phyloP scores from a whole-genome alignment of 2,113 vertebrate genomes.

The Ardeotis arabs region DNA sequence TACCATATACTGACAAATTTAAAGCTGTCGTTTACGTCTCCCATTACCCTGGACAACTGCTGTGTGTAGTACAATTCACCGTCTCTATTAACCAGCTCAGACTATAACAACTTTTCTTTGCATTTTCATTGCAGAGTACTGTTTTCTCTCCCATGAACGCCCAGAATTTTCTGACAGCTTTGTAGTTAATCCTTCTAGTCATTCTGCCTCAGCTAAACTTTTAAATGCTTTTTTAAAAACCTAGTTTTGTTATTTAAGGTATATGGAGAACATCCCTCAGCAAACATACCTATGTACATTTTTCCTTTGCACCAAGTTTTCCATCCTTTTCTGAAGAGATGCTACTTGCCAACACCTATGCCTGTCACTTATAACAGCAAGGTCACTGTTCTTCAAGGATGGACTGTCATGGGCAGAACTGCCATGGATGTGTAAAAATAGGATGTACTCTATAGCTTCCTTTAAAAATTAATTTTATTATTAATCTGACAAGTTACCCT shows the following conservation, averaged over 20 bases:
- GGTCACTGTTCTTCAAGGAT: not conserved
- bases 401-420: not conserved
- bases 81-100: not conserved
- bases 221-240: not conserved
- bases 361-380: not conserved
- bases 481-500: not conserved
- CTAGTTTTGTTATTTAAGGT: not conserved
- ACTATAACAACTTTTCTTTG: not conserved
- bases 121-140: not conserved
- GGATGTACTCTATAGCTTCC: not conserved
- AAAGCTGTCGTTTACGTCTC: not conserved
- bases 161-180: not conserved
- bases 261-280: not conserved
- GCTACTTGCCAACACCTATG: not conserved
- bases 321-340: not conserved
- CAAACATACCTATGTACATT: not conserved
- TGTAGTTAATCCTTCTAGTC: not conserved
- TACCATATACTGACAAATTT: not conserved
- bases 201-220: not conserved
- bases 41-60: not conserved
- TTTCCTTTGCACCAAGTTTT: not conserved
- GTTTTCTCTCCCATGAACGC: not conserved
- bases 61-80: not conserved
- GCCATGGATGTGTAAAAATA: not conserved
- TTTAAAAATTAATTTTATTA: not conserved